Conservation (phyloP, 2,113 vertebrate genomes). For the Sinocyclocheilus grahami region DNA sequence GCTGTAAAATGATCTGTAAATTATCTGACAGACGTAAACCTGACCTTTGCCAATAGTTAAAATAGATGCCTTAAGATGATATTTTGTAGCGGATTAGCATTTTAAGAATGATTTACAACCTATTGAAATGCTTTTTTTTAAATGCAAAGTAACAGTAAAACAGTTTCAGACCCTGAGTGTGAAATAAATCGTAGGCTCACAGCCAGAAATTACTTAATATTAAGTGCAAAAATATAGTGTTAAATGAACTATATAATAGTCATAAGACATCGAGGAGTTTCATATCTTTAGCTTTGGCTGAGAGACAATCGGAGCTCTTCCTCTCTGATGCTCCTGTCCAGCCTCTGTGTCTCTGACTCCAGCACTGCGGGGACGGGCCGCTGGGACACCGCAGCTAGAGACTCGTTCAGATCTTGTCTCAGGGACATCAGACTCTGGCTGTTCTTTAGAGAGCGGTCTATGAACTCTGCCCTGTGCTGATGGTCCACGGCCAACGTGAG, state of each 20-base stretch:
- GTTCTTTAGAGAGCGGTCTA: conserved; percentile 69
- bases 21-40: not conserved
- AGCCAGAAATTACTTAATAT: not conserved
- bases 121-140: not conserved
- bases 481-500: conserved; percentile 63
- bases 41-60: not conserved
- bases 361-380: conserved; percentile 66
- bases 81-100: not conserved
- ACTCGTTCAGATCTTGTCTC: conserved; percentile 68
- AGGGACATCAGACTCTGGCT: conserved; percentile 67
- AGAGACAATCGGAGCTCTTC: conserved; percentile 68
- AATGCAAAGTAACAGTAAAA: not conserved
- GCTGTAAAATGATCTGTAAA: not conserved
- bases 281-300: conserved; percentile 57
- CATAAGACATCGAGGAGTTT: not conserved
- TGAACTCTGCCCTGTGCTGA: conserved; percentile 69
- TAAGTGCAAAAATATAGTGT: conserved; percentile 3
- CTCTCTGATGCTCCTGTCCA: conserved; percentile 72
- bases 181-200: not conserved
- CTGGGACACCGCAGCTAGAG: conserved; percentile 65
- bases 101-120: not conserved
- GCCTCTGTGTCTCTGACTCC: conserved; percentile 71
- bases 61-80: not conserved
- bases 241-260: conserved; percentile 12
- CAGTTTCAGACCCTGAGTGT: conserved; percentile 13